Conservation (phyloP, 2,113 vertebrate genomes). For the Dasyornis broadbenti region DNA sequence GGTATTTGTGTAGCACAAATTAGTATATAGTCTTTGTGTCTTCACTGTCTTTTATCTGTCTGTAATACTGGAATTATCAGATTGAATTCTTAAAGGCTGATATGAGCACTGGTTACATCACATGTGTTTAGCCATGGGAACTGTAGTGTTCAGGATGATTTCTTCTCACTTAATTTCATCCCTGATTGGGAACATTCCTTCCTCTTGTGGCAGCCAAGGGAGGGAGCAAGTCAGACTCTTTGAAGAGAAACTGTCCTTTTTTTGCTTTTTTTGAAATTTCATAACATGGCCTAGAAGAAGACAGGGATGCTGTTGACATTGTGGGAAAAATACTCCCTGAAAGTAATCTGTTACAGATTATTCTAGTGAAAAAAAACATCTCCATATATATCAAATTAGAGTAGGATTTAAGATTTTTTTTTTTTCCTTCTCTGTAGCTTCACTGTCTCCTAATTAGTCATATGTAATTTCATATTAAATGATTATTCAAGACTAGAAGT, state of each 20-base stretch:
- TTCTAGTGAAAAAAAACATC: not conserved
- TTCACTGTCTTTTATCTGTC: not conserved
- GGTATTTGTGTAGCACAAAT: not conserved
- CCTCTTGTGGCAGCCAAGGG: not conserved
- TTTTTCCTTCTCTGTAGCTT: not conserved
- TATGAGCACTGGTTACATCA: not conserved
- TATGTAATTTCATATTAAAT: not conserved
- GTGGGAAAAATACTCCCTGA: not conserved
- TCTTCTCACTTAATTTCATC: not conserved
- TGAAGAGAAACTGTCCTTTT: not conserved
- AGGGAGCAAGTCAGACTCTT: not conserved
- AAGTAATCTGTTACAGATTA: not conserved
- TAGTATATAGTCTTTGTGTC: not conserved
- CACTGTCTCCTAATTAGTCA: not conserved
- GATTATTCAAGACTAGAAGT: not conserved
- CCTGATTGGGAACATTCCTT: not conserved
- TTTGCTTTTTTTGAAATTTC: not conserved
- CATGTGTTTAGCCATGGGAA: not conserved
- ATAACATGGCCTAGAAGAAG: not conserved
- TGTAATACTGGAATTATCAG: not conserved
- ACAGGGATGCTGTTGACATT: not conserved
- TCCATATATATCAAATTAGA: not conserved
- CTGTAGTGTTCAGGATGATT: not conserved
- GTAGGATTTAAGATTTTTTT: not conserved
- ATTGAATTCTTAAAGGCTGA: not conserved